phyloP scores from a whole-genome alignment of 2,888 invertebrate genomes.

The Orthosia incerta region DNA sequence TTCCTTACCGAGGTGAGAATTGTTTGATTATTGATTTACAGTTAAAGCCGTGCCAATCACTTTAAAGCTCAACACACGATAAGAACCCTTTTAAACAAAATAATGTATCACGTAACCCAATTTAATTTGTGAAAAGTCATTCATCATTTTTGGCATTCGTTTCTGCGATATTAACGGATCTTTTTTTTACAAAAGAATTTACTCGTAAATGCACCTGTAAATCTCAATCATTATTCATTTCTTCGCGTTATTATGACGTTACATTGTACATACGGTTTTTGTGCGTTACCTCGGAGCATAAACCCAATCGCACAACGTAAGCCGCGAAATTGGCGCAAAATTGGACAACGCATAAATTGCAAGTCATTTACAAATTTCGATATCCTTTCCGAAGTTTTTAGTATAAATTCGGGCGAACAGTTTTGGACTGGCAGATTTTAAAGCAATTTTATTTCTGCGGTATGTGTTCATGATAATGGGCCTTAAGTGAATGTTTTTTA shows the following conservation, averaged over 20 bases:
- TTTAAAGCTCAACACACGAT: slow-evolving; percentile 20
- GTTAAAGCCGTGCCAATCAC: slow-evolving; percentile 23
- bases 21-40: slow-evolving; percentile 39
- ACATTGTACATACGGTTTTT: slow-evolving; percentile 74
- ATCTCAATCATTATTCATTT: slow-evolving; percentile 79
- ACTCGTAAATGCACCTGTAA: slow-evolving; percentile 79
- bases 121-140: slow-evolving; percentile 72
- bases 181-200: slow-evolving; percentile 73
- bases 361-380: slow-evolving; percentile 76
- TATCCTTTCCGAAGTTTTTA: slow-evolving; percentile 58
- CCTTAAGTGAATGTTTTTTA: slow-evolving; percentile 65
- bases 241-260: slow-evolving; percentile 78
- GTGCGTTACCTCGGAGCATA: slow-evolving; percentile 71
- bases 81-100: slow-evolving; percentile 44
- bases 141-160: slow-evolving; percentile 75
- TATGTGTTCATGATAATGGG: slow-evolving; percentile 58
- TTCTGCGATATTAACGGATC: slow-evolving; percentile 71
- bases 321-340: slow-evolving; percentile 86
- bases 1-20: slow-evolving; percentile 93
- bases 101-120: slow-evolving; percentile 58
- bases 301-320: slow-evolving; percentile 71
- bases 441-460: slow-evolving; percentile 59
- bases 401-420: slow-evolving; percentile 44
- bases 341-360: slow-evolving; percentile 84
- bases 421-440: slow-evolving; percentile 55